Evolutionary conservation across 2,797 vertebrate species (phyloP).

Genomic region (Etheostoma perlongum): DNA sequence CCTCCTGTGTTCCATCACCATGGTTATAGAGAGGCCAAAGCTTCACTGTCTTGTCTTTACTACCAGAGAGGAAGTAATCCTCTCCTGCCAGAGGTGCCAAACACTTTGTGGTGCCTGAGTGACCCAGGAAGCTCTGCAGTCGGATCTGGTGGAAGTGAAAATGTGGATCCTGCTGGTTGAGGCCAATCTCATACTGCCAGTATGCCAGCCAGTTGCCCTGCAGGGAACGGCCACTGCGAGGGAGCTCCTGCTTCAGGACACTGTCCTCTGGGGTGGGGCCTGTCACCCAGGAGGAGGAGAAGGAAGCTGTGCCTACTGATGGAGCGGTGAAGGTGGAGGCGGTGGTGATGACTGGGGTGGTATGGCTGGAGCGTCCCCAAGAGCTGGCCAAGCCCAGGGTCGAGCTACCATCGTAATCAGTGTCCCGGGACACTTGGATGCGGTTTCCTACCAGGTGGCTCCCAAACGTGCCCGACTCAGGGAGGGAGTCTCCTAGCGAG

Average conservation of each 20-base stretch:
- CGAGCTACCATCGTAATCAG: constrained; percentile 77
- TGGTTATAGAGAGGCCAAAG: constrained; percentile 97
- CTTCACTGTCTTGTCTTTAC: constrained; percentile 96
- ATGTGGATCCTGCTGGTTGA: constrained; percentile 94
- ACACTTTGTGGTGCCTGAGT: constrained; percentile 92
- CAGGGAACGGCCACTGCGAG: constrained; percentile 90
- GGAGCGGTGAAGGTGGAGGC: constrained; percentile 70
- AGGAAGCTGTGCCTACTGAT: constrained; percentile 58
- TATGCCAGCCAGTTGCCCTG: constrained; percentile 99
- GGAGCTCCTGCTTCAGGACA: constrained; percentile 93
- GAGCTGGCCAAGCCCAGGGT: constrained; percentile 79
- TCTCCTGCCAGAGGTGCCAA: constrained; percentile 91
- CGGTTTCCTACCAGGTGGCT: constrained; percentile 96
- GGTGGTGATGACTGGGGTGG: constrained; percentile 56
- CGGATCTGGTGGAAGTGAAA: constrained; percentile 99
- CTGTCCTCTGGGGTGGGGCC: constrained; percentile 85
- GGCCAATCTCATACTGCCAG: constrained; percentile 98
- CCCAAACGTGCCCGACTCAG: constrained; percentile 94
- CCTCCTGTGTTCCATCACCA: constrained; percentile 92
- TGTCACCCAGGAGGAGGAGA: constrained; percentile 81
- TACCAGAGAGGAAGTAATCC: constrained; percentile 97
- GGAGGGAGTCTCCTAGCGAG: constrained; percentile 71
- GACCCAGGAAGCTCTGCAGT: constrained; percentile 95
- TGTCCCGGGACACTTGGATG: constrained; percentile 92
- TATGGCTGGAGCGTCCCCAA: constrained; percentile 77